These are phyloP conservation scores for Rhingia campestris DNA, from an alignment of 2,888 invertebrate genomes.

Conservation along the genomic window DNA sequence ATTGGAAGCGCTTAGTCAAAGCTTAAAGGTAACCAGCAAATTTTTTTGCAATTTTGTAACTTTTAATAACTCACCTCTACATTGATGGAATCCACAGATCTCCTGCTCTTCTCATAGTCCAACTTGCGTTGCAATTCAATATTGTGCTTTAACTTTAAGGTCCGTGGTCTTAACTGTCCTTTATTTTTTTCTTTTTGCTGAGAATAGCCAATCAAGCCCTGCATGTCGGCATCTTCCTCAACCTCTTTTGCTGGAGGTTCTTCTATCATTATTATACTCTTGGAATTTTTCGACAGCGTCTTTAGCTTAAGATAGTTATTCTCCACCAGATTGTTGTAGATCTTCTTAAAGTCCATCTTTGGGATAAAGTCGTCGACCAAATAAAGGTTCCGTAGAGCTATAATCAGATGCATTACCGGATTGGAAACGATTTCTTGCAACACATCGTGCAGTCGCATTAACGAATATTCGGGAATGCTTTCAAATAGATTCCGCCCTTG, in stretches of 20 bases:
- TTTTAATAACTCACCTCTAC: conserved; percentile 83
- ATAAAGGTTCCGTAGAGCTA: conserved; percentile 87
- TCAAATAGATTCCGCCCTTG: conserved; percentile 88
- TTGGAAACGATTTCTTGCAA: conserved; percentile 88
- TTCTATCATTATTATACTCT: conserved; percentile 48
- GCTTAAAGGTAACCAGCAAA: no score
- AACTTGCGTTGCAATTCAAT: conserved; percentile 76
- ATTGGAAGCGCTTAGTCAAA: no score
- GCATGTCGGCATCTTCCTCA: conserved; percentile 81
- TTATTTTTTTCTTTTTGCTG: conserved; percentile 84
- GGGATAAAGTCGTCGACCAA: conserved; percentile 87
- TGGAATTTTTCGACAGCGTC: conserved; percentile 76
- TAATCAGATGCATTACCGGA: conserved; percentile 88
- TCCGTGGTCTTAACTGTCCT: conserved; percentile 84
- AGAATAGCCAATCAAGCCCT: conserved; percentile 83
- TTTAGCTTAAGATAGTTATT: conserved; percentile 84
- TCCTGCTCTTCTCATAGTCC: conserved; percentile 76
- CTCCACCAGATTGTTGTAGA: conserved; percentile 84
- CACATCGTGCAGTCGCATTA: conserved; percentile 87
- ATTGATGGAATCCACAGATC: conserved; percentile 84
- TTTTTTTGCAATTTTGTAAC: background rate
- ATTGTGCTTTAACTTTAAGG: conserved; percentile 78
- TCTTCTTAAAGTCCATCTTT: conserved; percentile 84
- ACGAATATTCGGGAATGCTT: conserved; percentile 86
- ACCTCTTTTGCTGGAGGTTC: conserved; percentile 77